Evolutionary conservation across 2,888 invertebrate genomes (phyloP).

Genomic region (Coenonympha arcania): DNA sequence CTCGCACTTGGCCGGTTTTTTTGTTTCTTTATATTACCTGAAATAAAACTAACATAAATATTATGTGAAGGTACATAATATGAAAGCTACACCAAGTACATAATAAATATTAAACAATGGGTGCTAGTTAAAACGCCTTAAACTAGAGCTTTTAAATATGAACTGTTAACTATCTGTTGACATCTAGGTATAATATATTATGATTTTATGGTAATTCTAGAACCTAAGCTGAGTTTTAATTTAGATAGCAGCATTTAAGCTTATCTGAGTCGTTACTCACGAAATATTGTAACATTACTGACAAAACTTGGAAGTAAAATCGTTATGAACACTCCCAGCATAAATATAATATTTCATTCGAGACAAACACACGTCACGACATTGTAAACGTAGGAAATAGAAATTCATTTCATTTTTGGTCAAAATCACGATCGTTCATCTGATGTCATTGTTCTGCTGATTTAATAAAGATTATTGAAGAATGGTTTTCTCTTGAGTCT

Average conservation of each 20-base stretch:
- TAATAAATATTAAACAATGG: no score
- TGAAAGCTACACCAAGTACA: no score
- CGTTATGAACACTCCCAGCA: conserved; percentile 42
- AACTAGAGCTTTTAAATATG: no score
- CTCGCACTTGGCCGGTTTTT: no score
- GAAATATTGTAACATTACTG: conserved; percentile 40
- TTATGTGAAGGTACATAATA: no score
- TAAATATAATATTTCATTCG: conserved; percentile 45
- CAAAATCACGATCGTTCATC: conserved; percentile 11
- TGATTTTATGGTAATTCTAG: conserved; percentile 10
- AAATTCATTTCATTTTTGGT: conserved; percentile 14
- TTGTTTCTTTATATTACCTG: no score
- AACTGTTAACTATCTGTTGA: no score
- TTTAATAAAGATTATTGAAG: conserved; percentile 8
- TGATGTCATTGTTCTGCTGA: conserved; percentile 7
- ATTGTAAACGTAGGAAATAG: conserved; percentile 26
- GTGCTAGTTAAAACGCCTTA: no score
- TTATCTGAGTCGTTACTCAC: conserved; percentile 53
- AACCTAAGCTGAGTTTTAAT: conserved; percentile 28
- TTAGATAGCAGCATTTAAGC: conserved; percentile 38
- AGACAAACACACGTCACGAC: conserved; percentile 44
- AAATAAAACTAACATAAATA: no score
- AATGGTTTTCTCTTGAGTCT: neutral
- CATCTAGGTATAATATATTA: neutral
- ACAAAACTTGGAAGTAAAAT: conserved; percentile 33